Evolutionary conservation across 2,113 vertebrate genomes (phyloP), one percentile per base, ranked within the genome.

Genomic region (Syrrhaptes paradoxus): DNA sequence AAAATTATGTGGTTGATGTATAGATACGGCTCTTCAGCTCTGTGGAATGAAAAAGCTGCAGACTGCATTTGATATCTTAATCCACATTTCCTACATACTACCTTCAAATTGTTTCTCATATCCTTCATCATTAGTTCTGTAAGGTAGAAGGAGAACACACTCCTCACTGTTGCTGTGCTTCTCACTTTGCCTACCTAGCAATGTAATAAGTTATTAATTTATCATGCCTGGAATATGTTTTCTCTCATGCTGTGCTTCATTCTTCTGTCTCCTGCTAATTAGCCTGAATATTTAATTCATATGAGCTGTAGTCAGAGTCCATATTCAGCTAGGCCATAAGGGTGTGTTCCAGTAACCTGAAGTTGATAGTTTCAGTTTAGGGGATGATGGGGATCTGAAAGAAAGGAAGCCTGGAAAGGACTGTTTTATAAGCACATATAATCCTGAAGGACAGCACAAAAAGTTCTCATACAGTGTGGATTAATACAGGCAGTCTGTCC

Each of bases 201-300:
- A 73, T 68, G 36, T 65, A 85, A 80, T 22, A 74, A 84, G 32
- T 25, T 92, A 85, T 32, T 89, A 75, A 76, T 83, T 96, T 86
- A 96, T 58, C 51, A 84, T 55, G 70, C 26, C 41, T 84, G 74
- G 22, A 59, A 85, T 90, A 57, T 24, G 14, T 75, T 91, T 96
- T 89, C 70, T 87, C 74, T 87, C 43, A 82, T 80, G 41, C 58
- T 85, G 29, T 88, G 68, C 68, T 93, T 93, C 61, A 73, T 83
- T 21, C 15, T 95, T 96, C 65, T 67, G 85, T 21, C 15, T 95
- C 96, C 65, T 67, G 51, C 65, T 95, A 95, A 93, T 91, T 74
- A 95, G 76, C 48, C 52, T 21, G 71, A 79, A 67, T 80, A 90
- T 93, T 87, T 94, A 85, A 87, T 87, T 93, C 77, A 92, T 26